Conservation (phyloP, 2,888 invertebrate genomes). For the Scaptodrosophila latifasciaeformis region DNA sequence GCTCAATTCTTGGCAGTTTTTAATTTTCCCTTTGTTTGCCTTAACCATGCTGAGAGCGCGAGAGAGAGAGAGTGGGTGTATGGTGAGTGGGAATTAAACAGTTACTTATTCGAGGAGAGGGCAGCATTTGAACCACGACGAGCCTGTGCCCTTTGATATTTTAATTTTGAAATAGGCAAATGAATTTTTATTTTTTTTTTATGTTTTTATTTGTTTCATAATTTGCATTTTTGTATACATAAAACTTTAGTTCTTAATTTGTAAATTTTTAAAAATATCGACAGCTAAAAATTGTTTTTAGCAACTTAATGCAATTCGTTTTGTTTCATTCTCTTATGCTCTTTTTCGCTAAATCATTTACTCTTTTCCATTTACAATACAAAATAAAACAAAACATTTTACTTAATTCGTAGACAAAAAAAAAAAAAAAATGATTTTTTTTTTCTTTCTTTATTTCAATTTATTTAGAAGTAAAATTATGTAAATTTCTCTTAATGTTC, state of each 20-base stretch:
- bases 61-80: background rate
- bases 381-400: constrained; percentile 2
- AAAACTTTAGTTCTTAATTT: constrained; percentile 45
- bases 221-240: constrained; percentile 39
- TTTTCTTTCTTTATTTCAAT: background rate
- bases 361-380: too few relatives aligned
- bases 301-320: constrained; percentile 31
- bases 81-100: background rate
- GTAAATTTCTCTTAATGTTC: background rate
- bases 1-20: constrained; percentile 39
- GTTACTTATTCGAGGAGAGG: too few relatives aligned
- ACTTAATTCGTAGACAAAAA: constrained; percentile 1
- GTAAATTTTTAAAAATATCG: constrained; percentile 50
- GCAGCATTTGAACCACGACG: too few relatives aligned
- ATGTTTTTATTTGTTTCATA: constrained; percentile 24
- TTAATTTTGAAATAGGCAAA: too few relatives aligned
- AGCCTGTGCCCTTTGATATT: too few relatives aligned
- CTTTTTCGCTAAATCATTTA: constrained; percentile 9
- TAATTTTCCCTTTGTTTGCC: constrained; percentile 57
- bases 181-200: background rate
- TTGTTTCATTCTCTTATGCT: background rate
- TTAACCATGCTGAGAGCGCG: constrained; percentile 18
- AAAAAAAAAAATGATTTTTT: constrained; percentile 18
- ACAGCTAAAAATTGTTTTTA: constrained; percentile 45
- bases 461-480: background rate